Evolutionary conservation across 2,113 vertebrate species (phyloP), one percentile per base, ranked within the genome.

Genomic region (Zapus hudsonius): DNA sequence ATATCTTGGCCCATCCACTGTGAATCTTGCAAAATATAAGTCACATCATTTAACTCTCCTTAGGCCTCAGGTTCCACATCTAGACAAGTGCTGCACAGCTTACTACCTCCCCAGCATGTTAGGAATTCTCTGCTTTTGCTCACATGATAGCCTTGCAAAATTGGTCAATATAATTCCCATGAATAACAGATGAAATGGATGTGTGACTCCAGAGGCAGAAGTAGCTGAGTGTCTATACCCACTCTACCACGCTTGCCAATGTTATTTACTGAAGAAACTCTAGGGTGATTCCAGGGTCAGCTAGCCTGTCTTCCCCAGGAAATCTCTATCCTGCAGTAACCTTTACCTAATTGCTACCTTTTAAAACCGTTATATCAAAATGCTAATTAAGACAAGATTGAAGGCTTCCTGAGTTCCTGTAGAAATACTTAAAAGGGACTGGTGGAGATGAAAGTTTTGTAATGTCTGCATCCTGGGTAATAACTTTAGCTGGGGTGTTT

Each of bases 341-440:
- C 33, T 92, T 70, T 40, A 36, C 47, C 42, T 72, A 67, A 79
- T 33, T 22, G 44, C 69, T 69, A 69, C 36, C 36, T 57, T 55
- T 69, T 64, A 63, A 83, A 76, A 73, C 47, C 23, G 40, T 57
- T 66, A 22, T 20, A 22, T 73, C 42, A 84, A 89, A 94, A 79
- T 79, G 40, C 83, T 94, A 90, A 83, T 73, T 70, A 75, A 70
- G 69, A 59, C 52, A 79, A 74, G 69, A 67, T 15, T 55, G 36
- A 66, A 75, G 63, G 61, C 33, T 69, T 84, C 84, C 89, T 92
- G 57, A 74, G 70, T 74, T 81, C 70, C 92, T 66, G 7, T 22
- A 36, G 52, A 44, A 69, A 44, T n/a, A 33, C 33, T 78, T 78
- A 19, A 12, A 83, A 93, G 78, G 44, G 63, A 75, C 61, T 69